A percentile compares a stretch with the other conserved stretches of the same genome.
Conservation (phyloP, 2,113 vertebrate species). For the Motacilla alba region DNA sequence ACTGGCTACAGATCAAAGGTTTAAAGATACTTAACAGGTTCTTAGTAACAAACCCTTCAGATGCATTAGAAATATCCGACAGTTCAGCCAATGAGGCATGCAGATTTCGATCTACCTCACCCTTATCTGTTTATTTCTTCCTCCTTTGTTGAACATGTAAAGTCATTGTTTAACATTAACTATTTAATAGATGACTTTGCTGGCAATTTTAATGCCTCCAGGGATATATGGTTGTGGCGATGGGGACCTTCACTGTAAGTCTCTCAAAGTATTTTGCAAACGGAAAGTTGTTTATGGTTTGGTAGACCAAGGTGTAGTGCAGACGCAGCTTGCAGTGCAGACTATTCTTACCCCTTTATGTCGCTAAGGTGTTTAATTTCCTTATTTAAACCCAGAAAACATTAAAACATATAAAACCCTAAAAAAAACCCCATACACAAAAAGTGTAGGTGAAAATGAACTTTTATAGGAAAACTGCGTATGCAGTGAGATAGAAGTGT, state of each 20-base stretch:
- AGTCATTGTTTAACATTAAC: slow-evolving; percentile 31
- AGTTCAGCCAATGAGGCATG: slow-evolving; percentile 58
- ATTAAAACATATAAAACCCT: not conserved
- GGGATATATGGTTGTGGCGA: not conserved
- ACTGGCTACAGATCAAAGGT: slow-evolving; percentile 73
- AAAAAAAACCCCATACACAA: rapidly evolving
- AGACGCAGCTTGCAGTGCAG: not conserved
- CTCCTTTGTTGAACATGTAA: slow-evolving; percentile 41
- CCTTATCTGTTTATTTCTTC: slow-evolving; percentile 58
- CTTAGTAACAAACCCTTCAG: slow-evolving; percentile 65
- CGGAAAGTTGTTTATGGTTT: not conserved
- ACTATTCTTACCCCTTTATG: rapidly evolving
- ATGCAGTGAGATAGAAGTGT: not conserved
- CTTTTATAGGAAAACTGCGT: not conserved
- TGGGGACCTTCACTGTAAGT: rapidly evolving
- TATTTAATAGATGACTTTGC: not conserved
- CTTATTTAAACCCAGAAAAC: not conserved
- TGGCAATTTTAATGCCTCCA: not conserved
- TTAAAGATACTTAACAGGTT: slow-evolving; percentile 70
- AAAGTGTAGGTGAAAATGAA: not conserved
- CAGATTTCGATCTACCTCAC: slow-evolving; percentile 59
- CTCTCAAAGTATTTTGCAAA: not conserved
- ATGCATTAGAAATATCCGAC: slow-evolving; percentile 66
- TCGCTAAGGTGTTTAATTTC: not conserved
- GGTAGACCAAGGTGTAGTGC: not conserved